phyloP scores from a whole-genome alignment of 2,113 vertebrate species.

The Taurulus bubalis region DNA sequence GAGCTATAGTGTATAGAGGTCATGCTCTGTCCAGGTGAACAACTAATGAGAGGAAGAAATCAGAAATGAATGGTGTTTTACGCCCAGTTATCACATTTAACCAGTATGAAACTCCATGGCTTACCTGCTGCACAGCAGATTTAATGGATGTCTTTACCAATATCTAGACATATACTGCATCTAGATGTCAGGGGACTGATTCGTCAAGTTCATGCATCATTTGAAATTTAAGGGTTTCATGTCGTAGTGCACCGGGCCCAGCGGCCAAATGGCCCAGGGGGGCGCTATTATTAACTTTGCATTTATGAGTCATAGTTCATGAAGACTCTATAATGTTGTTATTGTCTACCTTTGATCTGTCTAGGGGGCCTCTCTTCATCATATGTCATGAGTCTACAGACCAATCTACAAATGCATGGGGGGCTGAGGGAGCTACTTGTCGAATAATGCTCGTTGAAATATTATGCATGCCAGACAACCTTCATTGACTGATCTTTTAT shows the following conservation, averaged over 20 bases:
- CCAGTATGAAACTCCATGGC: background rate
- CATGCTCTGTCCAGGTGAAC: background rate
- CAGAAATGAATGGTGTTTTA: background rate
- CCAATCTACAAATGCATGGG: background rate
- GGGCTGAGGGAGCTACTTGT: background rate
- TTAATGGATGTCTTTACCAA: background rate
- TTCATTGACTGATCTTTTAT: background rate
- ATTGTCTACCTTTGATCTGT: background rate
- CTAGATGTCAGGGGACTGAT: background rate
- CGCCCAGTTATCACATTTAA: background rate
- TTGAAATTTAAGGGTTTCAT: background rate
- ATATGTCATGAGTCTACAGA: background rate
- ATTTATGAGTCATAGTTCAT: background rate
- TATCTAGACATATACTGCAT: background rate
- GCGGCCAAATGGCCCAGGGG: background rate
- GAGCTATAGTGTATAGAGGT: too few relatives aligned
- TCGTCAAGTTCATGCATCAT: background rate
- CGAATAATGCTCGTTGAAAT: background rate
- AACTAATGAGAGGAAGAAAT: background rate
- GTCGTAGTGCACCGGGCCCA: background rate
- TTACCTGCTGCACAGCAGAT: background rate
- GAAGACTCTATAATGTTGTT: background rate
- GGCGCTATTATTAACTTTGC: background rate
- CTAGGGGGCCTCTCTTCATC: background rate
- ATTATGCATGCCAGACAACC: background rate